Evolutionary conservation across 2,113 vertebrate genomes (phyloP).

Genomic region (Tragelaphus imberbis): DNA sequence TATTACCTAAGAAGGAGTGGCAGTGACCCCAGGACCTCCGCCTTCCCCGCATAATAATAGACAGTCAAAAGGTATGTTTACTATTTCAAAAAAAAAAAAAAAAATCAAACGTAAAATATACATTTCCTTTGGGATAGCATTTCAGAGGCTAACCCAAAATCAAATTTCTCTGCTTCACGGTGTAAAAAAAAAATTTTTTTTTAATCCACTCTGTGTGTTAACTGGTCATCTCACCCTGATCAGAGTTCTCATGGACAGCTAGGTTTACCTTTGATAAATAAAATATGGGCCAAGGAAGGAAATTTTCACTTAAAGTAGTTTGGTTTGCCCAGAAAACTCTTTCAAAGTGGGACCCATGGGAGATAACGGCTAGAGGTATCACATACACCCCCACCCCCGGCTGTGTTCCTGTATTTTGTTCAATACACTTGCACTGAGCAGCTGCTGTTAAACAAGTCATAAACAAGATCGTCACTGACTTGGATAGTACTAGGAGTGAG

Average conservation of each 20-base stretch:
- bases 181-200: not conserved
- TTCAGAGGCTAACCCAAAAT: not conserved
- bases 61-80: not conserved
- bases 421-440: too few relatives aligned
- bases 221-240: not conserved
- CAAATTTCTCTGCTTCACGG: not conserved
- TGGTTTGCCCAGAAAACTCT: not conserved
- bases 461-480: not conserved
- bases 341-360: not conserved
- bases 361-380: not conserved
- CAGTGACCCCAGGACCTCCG: not conserved
- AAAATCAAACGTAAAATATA: not conserved
- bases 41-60: not conserved
- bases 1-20: not conserved
- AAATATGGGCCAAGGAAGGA: not conserved
- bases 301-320: not conserved
- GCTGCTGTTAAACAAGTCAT: not conserved
- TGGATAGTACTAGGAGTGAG: not conserved
- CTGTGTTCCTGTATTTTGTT: not conserved
- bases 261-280: not conserved
- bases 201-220: not conserved
- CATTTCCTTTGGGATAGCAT: not conserved
- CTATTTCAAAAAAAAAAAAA: not conserved
- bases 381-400: rapidly evolving
- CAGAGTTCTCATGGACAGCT: not conserved